Conservation (phyloP, 2,113 vertebrate genomes). For the Typhlomys cinereus region DNA sequence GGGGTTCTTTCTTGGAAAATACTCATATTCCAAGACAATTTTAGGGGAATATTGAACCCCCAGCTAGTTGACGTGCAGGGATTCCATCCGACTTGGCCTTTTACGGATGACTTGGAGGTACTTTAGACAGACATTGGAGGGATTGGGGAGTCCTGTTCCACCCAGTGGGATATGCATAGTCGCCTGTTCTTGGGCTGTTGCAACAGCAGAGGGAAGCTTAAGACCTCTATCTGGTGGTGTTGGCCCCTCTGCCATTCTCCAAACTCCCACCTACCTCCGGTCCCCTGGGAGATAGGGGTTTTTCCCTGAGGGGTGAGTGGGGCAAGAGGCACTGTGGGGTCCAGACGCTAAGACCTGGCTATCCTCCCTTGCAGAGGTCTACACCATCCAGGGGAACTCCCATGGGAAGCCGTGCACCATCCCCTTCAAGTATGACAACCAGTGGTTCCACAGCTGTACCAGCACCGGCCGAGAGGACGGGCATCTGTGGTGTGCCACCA, state of each 20-base stretch:
- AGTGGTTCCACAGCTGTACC: slow-evolving; percentile 97
- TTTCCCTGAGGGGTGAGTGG: neutral
- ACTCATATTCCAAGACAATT: neutral
- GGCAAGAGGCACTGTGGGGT: neutral
- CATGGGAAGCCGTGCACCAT: slow-evolving; percentile 95
- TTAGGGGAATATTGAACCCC: neutral
- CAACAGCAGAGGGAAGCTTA: neutral
- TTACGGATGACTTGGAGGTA: neutral
- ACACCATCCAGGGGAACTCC: slow-evolving; percentile 98
- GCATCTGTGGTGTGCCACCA: slow-evolving; percentile 97
- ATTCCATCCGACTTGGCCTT: neutral
- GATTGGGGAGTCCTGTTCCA: neutral
- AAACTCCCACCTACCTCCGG: too few relatives aligned
- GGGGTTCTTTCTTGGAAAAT: neutral
- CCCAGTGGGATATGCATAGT: neutral
- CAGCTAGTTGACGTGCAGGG: neutral
- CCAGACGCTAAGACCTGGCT: neutral
- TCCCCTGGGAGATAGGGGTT: neutral
- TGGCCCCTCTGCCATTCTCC: neutral
- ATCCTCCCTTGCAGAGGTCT: slow-evolving; percentile 89
- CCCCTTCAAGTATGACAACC: slow-evolving; percentile 96
- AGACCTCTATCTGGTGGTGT: neutral
- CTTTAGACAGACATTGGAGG: too few relatives aligned
- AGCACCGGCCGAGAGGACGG: slow-evolving; percentile 94
- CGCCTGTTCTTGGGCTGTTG: neutral